Percentiles rank a stretch among this genome's conserved stretches.
These are phyloP conservation scores for Horisme vitalbata DNA, from an alignment of 2,888 invertebrate genomes.

Conservation along the genomic window DNA sequence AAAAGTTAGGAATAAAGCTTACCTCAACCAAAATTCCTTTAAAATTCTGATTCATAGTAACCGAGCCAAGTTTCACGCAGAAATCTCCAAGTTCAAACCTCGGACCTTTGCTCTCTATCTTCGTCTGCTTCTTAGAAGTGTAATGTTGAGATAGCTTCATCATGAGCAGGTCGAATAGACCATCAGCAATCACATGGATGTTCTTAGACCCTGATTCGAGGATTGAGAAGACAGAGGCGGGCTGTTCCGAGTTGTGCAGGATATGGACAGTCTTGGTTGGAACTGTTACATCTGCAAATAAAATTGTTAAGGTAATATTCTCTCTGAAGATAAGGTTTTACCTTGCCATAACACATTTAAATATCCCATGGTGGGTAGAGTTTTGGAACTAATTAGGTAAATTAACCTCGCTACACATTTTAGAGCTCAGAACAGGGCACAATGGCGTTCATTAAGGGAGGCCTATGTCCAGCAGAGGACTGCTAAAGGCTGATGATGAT, in stretches of 20 bases:
- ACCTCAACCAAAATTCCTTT: slow-evolving; percentile 97
- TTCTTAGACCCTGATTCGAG: slow-evolving; percentile 93
- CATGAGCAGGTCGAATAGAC: slow-evolving; percentile 95
- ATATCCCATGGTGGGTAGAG: too few relatives aligned
- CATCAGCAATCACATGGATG: slow-evolving; percentile 94
- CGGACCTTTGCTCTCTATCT: slow-evolving; percentile 94
- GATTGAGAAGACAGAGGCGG: slow-evolving; percentile 96
- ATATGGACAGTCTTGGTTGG: slow-evolving; percentile 93
- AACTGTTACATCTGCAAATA: slow-evolving; percentile 68
- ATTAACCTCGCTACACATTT: too few relatives aligned
- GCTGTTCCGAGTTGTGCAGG: slow-evolving; percentile 97
- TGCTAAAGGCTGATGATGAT: too few relatives aligned
- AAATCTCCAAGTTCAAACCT: slow-evolving; percentile 95
- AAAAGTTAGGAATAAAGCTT: slow-evolving; percentile 29
- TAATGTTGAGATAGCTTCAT: slow-evolving; percentile 94
- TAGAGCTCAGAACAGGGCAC: too few relatives aligned
- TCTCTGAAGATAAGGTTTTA: too few relatives aligned
- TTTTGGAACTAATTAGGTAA: too few relatives aligned
- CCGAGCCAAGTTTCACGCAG: slow-evolving; percentile 95
- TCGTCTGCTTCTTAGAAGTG: slow-evolving; percentile 93
- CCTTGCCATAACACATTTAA: too few relatives aligned
- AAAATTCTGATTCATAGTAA: slow-evolving; percentile 95
- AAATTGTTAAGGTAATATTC: not conserved
- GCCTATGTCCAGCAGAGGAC: too few relatives aligned
- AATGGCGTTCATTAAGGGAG: too few relatives aligned